Base-by-base conservation (phyloP, 2,888 invertebrate genomes). In the Ochlodes sylvanus region DNA sequence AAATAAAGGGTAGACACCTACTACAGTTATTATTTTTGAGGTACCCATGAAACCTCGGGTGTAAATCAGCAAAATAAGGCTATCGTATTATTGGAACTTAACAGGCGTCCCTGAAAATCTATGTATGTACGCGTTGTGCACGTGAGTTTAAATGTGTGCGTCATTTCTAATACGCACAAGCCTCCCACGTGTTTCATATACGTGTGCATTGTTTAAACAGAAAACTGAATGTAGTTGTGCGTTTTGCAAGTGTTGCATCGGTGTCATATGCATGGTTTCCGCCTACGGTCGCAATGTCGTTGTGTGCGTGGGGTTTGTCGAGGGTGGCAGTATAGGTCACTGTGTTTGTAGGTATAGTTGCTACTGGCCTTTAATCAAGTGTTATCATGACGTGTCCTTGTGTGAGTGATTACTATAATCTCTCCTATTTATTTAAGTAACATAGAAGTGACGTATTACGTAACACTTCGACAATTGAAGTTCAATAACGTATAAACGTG, bases 261-360 rank as follows among this genome's bases (percentile, higher is more conserved):
- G 21, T 52, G 52, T 14, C 9, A n/a, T 42, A 21, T 58, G 60
- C 44, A 15, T 60, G 44, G 60, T 60, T 60, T 52, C 44, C 44
- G 44, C 44, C 44, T 47, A 47, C 44, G 7, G 42, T 42, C 7
- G 10, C 7, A 42, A 0, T 57, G 19, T 32, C 42, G 34, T 34
- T 41, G 58, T 50, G 32, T n/a, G 63, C 27, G 63, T 71, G 63
- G 78, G 72, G 77, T 72, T 74, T 70, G 60, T 64, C 34, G 69
- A 69, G 75, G 75, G 73, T 66, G 74, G 63, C 65, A 78, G 79
- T 79, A 79, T 79, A 80, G 90, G 91, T 89, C 90, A 89, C 79
- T 85, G 83, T 90, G 90, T 89, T 87, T 89, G 80, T 90, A 84
- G 89, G 89, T 84, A 81, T 75, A 73, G 76, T 77, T 80, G 77